phyloP scores from a whole-genome alignment of 2,113 vertebrate species.

The Copsychus sechellarum region DNA sequence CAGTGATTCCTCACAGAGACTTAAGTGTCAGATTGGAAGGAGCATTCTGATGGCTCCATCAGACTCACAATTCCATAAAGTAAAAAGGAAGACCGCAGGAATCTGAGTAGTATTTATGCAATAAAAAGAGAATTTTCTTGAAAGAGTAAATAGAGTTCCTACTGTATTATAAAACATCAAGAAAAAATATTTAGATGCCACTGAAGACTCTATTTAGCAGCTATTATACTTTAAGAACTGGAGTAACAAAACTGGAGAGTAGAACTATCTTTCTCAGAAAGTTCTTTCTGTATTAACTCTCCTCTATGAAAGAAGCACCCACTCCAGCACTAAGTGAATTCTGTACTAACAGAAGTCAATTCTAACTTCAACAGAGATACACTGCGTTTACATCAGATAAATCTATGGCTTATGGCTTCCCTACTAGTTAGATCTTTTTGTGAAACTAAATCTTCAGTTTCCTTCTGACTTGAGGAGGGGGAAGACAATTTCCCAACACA shows the following conservation, averaged over 20 bases:
- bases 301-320: background rate
- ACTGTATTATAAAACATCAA: background rate
- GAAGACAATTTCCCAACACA: background rate
- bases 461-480: background rate
- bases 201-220: background rate
- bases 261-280: background rate
- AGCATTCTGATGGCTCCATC: background rate
- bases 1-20: background rate
- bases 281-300: background rate
- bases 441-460: background rate
- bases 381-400: background rate
- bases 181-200: background rate
- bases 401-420: background rate
- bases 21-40: background rate
- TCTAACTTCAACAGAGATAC: background rate
- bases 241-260: background rate
- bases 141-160: background rate
- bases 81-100: background rate
- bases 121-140: background rate
- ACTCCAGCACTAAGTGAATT: background rate
- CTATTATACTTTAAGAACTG: background rate
- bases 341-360: background rate
- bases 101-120: background rate
- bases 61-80: background rate
- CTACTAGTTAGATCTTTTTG: background rate